phyloP scores from a whole-genome alignment of 2,797 vertebrate genomes.

The Chloroceryle amazona region DNA sequence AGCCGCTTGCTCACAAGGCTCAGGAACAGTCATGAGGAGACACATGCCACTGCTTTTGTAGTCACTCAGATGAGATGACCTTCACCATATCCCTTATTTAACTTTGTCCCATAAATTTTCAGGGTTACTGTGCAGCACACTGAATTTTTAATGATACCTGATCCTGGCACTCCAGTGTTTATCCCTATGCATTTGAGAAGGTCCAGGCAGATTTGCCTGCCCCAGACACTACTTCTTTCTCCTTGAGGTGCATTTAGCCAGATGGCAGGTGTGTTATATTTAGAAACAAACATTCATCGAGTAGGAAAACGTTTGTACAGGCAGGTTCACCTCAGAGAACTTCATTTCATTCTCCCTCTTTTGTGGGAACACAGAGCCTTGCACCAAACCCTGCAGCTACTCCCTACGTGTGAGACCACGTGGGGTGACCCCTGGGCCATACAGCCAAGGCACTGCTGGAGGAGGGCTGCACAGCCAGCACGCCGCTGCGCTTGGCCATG shows the following conservation, averaged over 20 bases:
- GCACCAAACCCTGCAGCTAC: background rate
- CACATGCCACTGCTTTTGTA: background rate
- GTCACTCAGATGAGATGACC: background rate
- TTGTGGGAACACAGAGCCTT: background rate
- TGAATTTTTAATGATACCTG: background rate
- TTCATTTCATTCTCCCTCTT: conserved; percentile 30
- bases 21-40: background rate
- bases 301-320: conserved; percentile 58
- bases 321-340: conserved; percentile 22
- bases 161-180: background rate
- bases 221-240: conserved; percentile 47
- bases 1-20: background rate
- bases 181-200: conserved; percentile 31
- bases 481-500: background rate
- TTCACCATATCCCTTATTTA: background rate
- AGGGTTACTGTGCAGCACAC: background rate
- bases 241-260: conserved; percentile 36
- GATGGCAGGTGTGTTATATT: conserved; percentile 48
- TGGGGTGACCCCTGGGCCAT: background rate
- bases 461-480: background rate
- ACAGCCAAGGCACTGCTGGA: background rate
- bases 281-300: conserved; percentile 12
- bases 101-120: background rate
- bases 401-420: background rate
- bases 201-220: conserved; percentile 26